Percentiles rank a stretch among this genome's conserved stretches.
Conservation (phyloP, 2,113 vertebrate genomes). For the Prinia subflava region DNA sequence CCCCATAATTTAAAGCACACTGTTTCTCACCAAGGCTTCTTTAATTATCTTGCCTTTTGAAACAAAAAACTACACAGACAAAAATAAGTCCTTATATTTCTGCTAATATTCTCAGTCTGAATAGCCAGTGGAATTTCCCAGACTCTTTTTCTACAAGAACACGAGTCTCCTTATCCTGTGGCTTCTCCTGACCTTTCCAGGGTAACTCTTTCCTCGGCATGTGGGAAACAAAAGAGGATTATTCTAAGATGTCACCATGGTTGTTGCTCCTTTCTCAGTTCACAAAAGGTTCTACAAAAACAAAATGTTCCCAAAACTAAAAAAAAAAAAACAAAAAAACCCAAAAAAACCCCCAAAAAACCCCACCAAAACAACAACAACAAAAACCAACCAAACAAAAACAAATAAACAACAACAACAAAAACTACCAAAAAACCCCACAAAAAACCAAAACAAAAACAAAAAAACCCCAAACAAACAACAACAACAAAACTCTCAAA, state of each 20-base stretch:
- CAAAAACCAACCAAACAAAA: background rate
- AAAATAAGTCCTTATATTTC: background rate
- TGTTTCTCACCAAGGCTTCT: background rate
- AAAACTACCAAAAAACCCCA: background rate
- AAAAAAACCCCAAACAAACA: background rate
- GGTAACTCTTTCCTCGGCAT: background rate
- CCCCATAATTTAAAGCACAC: background rate
- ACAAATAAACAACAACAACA: background rate
- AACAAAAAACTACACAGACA: background rate
- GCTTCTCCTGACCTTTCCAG: conserved; percentile 14
- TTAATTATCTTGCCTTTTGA: background rate
- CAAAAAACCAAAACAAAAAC: background rate
- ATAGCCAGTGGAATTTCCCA: background rate
- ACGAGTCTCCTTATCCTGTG: background rate
- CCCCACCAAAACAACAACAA: background rate
- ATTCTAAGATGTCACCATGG: background rate
- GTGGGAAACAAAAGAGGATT: conserved; percentile 16
- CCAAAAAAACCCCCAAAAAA: background rate
- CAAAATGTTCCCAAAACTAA: background rate
- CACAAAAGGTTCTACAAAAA: background rate
- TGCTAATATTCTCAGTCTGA: background rate
- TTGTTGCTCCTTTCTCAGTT: background rate
- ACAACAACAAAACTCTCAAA: too few relatives aligned
- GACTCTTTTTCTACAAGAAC: background rate
- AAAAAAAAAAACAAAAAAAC: background rate